Evolutionary conservation across 2,888 invertebrate species (phyloP), one percentile per base, ranked within the genome.

Genomic region (Ypsolopha sequella): DNA sequence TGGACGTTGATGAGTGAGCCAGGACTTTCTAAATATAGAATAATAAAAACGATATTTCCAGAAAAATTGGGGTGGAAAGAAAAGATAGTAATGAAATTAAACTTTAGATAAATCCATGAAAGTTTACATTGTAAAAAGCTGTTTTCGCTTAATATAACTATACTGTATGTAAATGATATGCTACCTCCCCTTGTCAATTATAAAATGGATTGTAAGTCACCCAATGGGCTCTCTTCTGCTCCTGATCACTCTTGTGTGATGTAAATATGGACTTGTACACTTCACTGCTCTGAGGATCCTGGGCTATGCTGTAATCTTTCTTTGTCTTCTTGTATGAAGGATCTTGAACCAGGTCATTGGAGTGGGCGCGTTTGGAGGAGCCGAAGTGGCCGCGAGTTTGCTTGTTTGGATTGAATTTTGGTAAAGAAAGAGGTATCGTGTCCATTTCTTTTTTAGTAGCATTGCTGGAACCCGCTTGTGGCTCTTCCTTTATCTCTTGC

Each of bases 121-220:
- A 3, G 2, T 24, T 24, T 4, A 24, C 24, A 4, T 4, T 24
- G 24, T 24, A 24, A 24, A 3, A 24, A 24, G 2, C 24, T 24
- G 2, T 24, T 24, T 24, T 24, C 24, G 24, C 24, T 24, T 2
- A 2, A 24, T 24, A 24, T 2, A 24, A 2, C 24, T 24, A n/a
- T n/a, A n/a, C n/a, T n/a, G n/a, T n/a, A n/a, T n/a, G n/a, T 43
- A 56, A 50, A 48, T 51, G 54, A 36, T 56, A 51, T 45, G 55
- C 39, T n/a, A n/a, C n/a, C n/a, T n/a, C n/a, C n/a, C n/a, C n/a
- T n/a, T 14, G 43, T 85, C 81, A 93, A 82, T 95, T 95, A 73
- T 95, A 96, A 77, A 95, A 95, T 49, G 99, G 99, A 88, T 99
- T 99, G 66, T 96, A 98, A 0, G 99, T 99, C 52, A 99, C 92